Conservation (phyloP, 2,888 invertebrate species). For the Meta bourneti region DNA sequence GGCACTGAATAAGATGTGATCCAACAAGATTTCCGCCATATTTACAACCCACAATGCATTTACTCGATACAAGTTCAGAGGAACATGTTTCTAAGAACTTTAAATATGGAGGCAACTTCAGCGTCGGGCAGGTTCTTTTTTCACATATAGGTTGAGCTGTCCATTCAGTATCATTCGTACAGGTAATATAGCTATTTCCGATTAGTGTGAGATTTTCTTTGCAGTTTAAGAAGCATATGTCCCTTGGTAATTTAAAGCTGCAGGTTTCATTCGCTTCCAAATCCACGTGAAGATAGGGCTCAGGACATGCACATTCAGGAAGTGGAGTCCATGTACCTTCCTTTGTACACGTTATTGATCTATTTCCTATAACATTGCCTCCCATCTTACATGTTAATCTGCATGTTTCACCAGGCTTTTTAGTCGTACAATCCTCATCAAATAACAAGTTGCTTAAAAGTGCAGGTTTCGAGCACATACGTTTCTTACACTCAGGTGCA, state of each 20-base stretch:
- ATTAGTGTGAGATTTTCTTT: not conserved
- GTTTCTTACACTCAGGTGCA: not conserved
- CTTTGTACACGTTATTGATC: slow-evolving; percentile 12
- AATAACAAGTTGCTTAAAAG: not conserved
- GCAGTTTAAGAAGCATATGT: slow-evolving; percentile 13
- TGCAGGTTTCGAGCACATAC: not conserved
- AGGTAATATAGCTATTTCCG: not conserved
- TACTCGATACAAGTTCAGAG: not conserved
- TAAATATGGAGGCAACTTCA: not conserved
- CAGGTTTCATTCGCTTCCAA: slow-evolving; percentile 1
- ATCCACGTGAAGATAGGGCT: not conserved
- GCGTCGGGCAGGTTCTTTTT: not conserved
- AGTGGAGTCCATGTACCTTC: not conserved
- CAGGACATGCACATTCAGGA: slow-evolving; percentile 48
- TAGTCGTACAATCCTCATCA: slow-evolving; percentile 3
- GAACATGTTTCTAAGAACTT: not conserved
- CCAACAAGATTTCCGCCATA: not conserved
- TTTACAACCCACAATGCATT: slow-evolving; percentile 18
- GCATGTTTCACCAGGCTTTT: not conserved
- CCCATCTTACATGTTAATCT: slow-evolving; percentile 9
- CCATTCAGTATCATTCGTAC: slow-evolving; percentile 23
- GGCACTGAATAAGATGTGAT: not conserved
- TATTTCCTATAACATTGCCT: not conserved
- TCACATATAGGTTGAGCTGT: slow-evolving; percentile 11
- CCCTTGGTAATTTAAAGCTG: not conserved